These are phyloP conservation scores for Lomographa bimaculata DNA, from an alignment of 2,888 invertebrate genomes.

Conservation along the genomic window DNA sequence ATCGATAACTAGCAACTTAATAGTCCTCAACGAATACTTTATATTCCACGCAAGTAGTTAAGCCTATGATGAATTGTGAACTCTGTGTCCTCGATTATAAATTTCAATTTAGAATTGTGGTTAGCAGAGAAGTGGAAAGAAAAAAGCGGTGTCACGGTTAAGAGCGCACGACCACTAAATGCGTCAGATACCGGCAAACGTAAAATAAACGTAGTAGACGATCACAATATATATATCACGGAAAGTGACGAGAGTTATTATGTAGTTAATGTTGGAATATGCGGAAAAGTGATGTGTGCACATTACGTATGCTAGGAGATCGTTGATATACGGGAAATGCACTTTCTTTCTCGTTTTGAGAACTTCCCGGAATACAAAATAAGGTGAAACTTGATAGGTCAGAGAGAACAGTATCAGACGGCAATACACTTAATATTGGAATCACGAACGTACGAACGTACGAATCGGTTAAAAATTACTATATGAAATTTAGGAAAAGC, in stretches of 20 bases:
- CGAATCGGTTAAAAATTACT: too few relatives aligned
- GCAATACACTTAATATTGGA: slow-evolving; percentile 45
- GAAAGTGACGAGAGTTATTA: slow-evolving; percentile 18
- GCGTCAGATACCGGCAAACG: slow-evolving; percentile 38
- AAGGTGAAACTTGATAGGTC: slow-evolving; percentile 61
- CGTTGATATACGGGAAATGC: slow-evolving; percentile 49
- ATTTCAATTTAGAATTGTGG: slow-evolving; percentile 31
- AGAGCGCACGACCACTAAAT: slow-evolving; percentile 50
- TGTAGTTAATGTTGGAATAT: slow-evolving; percentile 21
- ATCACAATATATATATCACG: slow-evolving; percentile 23
- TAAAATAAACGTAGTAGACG: slow-evolving; percentile 27
- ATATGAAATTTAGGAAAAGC: too few relatives aligned
- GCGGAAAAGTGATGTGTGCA: slow-evolving; percentile 21
- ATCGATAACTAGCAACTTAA: slow-evolving; percentile 27
- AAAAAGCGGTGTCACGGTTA: slow-evolving; percentile 61
- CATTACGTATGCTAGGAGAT: slow-evolving; percentile 25
- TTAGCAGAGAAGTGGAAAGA: slow-evolving; percentile 23
- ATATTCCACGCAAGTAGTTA: slow-evolving; percentile 14
- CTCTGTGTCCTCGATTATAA: slow-evolving; percentile 13
- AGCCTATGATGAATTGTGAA: slow-evolving; percentile 15
- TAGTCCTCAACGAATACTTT: slow-evolving; percentile 21
- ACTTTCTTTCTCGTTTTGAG: slow-evolving; percentile 47
- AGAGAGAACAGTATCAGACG: slow-evolving; percentile 48
- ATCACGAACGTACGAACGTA: slow-evolving; percentile 20
- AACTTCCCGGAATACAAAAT: slow-evolving; percentile 62